Percentiles rank a stretch among this genome's conserved stretches.
phyloP scores from a whole-genome alignment of 2,888 invertebrate species.

The Brenthis ino region DNA sequence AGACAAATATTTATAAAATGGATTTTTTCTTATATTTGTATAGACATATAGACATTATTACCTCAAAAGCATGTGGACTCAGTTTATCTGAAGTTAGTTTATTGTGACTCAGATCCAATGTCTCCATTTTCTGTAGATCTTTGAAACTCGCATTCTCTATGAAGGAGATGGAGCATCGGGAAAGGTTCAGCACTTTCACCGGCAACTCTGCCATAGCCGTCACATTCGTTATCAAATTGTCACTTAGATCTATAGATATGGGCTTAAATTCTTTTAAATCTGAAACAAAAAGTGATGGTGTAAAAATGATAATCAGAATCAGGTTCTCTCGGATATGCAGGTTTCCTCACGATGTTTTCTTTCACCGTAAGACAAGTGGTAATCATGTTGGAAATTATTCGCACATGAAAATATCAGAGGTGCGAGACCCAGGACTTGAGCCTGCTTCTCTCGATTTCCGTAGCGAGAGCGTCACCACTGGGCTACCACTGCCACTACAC shows the following conservation, averaged over 20 bases:
- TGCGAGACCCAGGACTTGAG: too few relatives aligned
- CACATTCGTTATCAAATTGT: slow-evolving; percentile 72
- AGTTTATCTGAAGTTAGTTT: slow-evolving; percentile 83
- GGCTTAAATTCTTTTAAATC: slow-evolving; percentile 61
- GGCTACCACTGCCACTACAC: too few relatives aligned
- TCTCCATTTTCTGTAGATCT: slow-evolving; percentile 83
- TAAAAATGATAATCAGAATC: background rate
- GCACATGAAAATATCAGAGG: too few relatives aligned
- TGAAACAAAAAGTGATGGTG: slow-evolving; percentile 44
- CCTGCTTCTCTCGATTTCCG: too few relatives aligned
- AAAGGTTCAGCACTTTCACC: slow-evolving; percentile 83
- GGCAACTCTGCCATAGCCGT: slow-evolving; percentile 79
- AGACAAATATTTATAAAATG: too few relatives aligned
- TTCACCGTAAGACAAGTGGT: too few relatives aligned
- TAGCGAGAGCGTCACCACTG: too few relatives aligned
- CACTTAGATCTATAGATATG: slow-evolving; percentile 67
- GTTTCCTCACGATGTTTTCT: too few relatives aligned
- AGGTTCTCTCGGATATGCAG: too few relatives aligned
- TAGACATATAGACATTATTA: slow-evolving; percentile 48
- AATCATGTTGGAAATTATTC: too few relatives aligned
- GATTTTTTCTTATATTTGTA: too few relatives aligned
- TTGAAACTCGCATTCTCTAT: slow-evolving; percentile 85
- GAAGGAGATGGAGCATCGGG: slow-evolving; percentile 83
- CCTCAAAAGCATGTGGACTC: slow-evolving; percentile 86
- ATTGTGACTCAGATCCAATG: slow-evolving; percentile 87